A percentile compares a stretch with the other conserved stretches of the same genome.
phyloP scores from a whole-genome alignment of 1,140 invertebrate genomes.

The Paraescarpia echinospica region DNA sequence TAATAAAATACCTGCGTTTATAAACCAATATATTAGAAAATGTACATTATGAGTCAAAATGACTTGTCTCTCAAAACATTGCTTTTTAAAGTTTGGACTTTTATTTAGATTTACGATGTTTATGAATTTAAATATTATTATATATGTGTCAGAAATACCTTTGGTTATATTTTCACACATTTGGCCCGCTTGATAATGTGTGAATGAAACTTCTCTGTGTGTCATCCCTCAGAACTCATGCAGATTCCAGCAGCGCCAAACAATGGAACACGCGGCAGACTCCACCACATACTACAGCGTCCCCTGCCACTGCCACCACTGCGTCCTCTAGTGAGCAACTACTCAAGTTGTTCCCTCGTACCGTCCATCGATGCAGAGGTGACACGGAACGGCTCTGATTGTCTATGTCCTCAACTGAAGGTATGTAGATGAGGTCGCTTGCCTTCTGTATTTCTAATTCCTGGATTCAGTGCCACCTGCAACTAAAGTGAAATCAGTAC shows the following conservation, averaged over 20 bases:
- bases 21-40: too few relatives aligned
- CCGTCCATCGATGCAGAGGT: background rate
- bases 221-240: background rate
- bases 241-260: slow-evolving; percentile 40
- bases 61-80: too few relatives aligned
- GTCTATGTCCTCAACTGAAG: background rate
- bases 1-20: too few relatives aligned
- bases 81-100: too few relatives aligned
- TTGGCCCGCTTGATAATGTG: background rate
- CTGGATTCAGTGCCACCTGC: too few relatives aligned
- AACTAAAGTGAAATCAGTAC: too few relatives aligned
- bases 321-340: slow-evolving; percentile 3
- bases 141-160: too few relatives aligned
- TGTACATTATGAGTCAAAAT: too few relatives aligned
- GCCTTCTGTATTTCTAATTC: too few relatives aligned
- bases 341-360: background rate
- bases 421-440: background rate
- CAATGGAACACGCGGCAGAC: slow-evolving; percentile 58
- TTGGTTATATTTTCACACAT: too few relatives aligned
- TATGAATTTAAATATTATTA: too few relatives aligned
- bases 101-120: too few relatives aligned
- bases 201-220: background rate
- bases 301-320: slow-evolving; percentile 27
- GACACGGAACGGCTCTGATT: background rate
- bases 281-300: slow-evolving; percentile 39